Base-by-base conservation (phyloP, 2,888 invertebrate species). In the Eudemis profundana region DNA sequence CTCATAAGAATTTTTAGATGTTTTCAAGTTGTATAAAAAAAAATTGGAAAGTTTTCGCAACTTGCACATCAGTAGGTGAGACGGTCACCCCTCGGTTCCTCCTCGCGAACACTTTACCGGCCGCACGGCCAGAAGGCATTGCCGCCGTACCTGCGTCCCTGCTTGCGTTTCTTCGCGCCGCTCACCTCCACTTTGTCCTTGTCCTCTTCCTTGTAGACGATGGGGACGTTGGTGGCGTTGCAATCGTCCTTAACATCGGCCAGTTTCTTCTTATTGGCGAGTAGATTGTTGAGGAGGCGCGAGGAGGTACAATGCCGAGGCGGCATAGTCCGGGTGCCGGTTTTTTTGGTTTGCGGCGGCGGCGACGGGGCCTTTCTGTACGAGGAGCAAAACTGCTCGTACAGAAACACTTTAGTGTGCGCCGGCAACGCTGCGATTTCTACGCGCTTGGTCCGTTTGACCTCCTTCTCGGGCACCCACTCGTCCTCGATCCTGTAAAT, bases 401-500 rank as follows among this genome's bases (percentile, higher is more conserved):
- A 93, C 23, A 94, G 83, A 33, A 83, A 74, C 71, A 92, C 93
- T 79, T 93, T 93, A 12, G 93, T 89, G 68, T 86, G 81, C 8
- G 87, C 85, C 7, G 93, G 85, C 69, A 94, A 83, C 60, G 84
- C 75, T 3, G 93, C 86, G 62, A 94, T 94, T 78, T 93, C 91
- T 44, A 95, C 93, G 40, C 92, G 87, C 86, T 95, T 95, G 69
- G 93, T 93, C 60, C 93, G 92, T 75, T 92, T 93, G 81, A 94
- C 94, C 68, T 95, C 94, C 82, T 94, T 94, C 85, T 96, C 97
- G 0, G 94, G 92, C 71, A 97, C 93, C 98, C 98, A 98, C 82
- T 97, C 96, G 86, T 98, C 97, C 17, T 96, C 95, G 84, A 97
- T 89, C 79, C 97, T 97, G 92, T 10, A 91, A 91, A 60, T n/a